These are phyloP conservation scores for Lithosia quadra DNA, from an alignment of 2,888 invertebrate genomes.

Conservation along the genomic window DNA sequence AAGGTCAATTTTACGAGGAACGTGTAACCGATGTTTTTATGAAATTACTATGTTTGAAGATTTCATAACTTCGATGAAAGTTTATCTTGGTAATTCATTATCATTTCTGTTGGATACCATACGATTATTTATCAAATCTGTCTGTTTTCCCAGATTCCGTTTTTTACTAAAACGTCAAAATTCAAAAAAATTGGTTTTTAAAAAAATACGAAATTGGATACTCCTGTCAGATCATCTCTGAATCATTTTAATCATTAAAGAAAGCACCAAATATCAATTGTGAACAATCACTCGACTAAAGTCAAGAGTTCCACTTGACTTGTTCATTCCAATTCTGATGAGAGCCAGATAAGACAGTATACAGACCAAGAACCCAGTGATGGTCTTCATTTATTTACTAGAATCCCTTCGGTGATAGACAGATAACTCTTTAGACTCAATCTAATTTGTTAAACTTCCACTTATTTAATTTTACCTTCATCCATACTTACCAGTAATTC, in stretches of 20 bases:
- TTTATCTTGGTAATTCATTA: neutral
- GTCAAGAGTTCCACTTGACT: neutral
- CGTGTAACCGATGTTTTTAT: neutral
- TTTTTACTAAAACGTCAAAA: too few relatives aligned
- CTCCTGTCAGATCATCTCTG: neutral
- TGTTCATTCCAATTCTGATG: neutral
- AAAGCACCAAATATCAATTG: too few relatives aligned
- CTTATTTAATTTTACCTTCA: neutral
- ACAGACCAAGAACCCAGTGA: neutral
- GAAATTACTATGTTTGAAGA: neutral
- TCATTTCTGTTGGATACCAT: neutral
- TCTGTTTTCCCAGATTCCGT: too few relatives aligned
- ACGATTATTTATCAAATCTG: neutral
- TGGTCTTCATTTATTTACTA: neutral
- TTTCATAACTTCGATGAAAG: neutral
- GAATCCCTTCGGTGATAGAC: too few relatives aligned
- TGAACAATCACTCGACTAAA: too few relatives aligned
- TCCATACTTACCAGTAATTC: neutral
- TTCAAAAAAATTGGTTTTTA: too few relatives aligned
- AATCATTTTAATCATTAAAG: neutral
- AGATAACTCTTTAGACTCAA: neutral
- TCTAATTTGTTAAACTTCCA: neutral
- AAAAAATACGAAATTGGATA: neutral
- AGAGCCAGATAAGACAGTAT: neutral
- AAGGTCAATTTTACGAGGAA: conserved; percentile 29